phyloP scores from a whole-genome alignment of 92 coral and sea anemone species.

The Blastomussa wellsi region DNA sequence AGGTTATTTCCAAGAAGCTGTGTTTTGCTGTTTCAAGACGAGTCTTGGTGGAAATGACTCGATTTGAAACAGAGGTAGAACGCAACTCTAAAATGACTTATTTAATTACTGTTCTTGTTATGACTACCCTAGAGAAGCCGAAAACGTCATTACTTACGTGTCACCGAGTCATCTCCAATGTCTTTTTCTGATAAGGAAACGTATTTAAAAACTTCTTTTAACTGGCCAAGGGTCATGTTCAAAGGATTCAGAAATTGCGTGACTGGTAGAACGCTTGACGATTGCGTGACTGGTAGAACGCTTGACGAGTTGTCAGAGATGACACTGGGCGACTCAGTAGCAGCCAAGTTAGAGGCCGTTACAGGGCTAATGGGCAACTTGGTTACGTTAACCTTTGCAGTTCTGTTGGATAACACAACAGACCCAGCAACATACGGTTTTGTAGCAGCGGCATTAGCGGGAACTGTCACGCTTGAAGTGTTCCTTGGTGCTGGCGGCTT shows the following conservation, averaged over 20 bases:
- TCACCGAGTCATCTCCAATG: not conserved
- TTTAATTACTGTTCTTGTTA: not conserved
- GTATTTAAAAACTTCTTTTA: not conserved
- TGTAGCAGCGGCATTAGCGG: not conserved
- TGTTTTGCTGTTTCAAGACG: too few species aligned
- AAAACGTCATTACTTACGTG: not conserved
- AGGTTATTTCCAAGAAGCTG: too few species aligned
- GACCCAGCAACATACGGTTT: slow-evolving; percentile 11
- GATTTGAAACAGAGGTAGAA: too few species aligned
- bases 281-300: not conserved
- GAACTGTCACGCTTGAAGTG: not conserved
- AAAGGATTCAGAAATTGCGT: not conserved
- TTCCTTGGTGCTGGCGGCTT: not conserved
- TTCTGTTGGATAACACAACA: slow-evolving; percentile 7
- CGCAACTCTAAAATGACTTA: too few species aligned
- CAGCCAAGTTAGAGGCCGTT: not conserved
- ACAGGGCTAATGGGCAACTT: not conserved
- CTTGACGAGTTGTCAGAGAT: slow-evolving; percentile 7
- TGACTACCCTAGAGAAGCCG: not conserved
- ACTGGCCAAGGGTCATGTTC: not conserved
- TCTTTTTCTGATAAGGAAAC: not conserved
- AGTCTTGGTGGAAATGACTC: too few species aligned
- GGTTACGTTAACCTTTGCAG: not conserved
- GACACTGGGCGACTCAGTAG: not conserved
- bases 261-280: slow-evolving; percentile 4